phyloP scores from a whole-genome alignment of 2,113 vertebrate species.

The Pitta sordida region DNA sequence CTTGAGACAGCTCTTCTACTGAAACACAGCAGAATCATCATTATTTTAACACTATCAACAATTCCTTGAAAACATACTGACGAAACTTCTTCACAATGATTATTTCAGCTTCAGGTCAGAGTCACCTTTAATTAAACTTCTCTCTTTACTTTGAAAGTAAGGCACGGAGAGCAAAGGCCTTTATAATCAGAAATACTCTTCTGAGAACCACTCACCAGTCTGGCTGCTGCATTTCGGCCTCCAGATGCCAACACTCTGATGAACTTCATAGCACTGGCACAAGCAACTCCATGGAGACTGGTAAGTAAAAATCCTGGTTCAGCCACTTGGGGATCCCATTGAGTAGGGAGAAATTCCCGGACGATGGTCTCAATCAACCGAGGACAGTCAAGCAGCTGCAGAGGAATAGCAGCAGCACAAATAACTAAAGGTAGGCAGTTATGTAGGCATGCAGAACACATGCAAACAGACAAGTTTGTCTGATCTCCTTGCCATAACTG shows the following conservation, averaged over 20 bases:
- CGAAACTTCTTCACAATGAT: not conserved
- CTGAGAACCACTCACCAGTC: slow-evolving; percentile 78
- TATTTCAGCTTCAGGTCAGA: not conserved
- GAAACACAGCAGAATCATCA: not conserved
- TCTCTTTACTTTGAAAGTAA: not conserved
- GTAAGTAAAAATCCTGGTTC: slow-evolving; percentile 48
- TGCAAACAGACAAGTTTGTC: not conserved
- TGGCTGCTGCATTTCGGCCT: slow-evolving; percentile 85
- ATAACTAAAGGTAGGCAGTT: not conserved
- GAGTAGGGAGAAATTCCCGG: slow-evolving; percentile 86
- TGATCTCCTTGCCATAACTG: not conserved
- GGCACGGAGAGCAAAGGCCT: not conserved
- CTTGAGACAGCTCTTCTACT: not conserved
- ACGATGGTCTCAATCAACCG: slow-evolving; percentile 86
- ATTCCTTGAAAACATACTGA: not conserved
- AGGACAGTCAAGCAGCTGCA: slow-evolving; percentile 92
- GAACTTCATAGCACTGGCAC: slow-evolving; percentile 88
- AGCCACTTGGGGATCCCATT: slow-evolving; percentile 72
- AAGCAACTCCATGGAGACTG: slow-evolving; percentile 81
- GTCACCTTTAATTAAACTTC: not conserved
- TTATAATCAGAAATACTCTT: not conserved
- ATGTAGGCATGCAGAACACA: not conserved
- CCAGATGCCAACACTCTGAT: slow-evolving; percentile 87
- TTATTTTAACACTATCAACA: not conserved
- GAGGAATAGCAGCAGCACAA: not conserved